Percentiles rank a stretch among this genome's conserved stretches.
phyloP scores from a whole-genome alignment of 2,888 invertebrate genomes.

The Anoplius nigerrimus region DNA sequence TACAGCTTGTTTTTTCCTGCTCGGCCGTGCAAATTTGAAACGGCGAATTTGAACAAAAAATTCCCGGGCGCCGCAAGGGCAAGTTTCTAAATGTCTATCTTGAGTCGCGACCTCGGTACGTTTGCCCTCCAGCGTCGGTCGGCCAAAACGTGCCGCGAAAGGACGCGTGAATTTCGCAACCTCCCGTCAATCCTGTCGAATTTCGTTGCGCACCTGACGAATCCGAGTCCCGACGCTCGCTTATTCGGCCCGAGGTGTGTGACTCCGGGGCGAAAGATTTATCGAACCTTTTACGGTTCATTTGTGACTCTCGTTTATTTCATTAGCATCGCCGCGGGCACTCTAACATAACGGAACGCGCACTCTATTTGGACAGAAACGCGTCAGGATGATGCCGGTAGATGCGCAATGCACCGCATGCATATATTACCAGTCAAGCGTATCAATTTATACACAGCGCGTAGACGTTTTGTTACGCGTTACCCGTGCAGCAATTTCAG shows the following conservation, averaged over 20 bases:
- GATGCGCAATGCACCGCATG: no score
- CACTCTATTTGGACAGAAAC: slow-evolving; percentile 1
- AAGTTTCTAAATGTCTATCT: no score
- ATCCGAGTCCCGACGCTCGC: not conserved
- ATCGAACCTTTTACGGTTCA: slow-evolving; percentile 44
- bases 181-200: not conserved
- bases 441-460: no score
- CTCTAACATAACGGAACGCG: slow-evolving; percentile 47
- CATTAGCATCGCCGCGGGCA: slow-evolving; percentile 47
- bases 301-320: slow-evolving; percentile 48
- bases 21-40: no score
- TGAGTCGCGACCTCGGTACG: no score
- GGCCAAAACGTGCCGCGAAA: not conserved
- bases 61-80: no score
- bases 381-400: no score
- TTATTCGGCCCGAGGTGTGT: slow-evolving; percentile 7
- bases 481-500: no score
- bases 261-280: not conserved
- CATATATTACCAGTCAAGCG: no score
- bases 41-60: no score
- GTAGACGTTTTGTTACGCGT: no score
- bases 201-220: not conserved
- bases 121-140: not conserved
- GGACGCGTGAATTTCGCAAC: not conserved
- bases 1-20: no score